These are phyloP conservation scores for Calephelis virginiensis DNA, from an alignment of 1,140 invertebrate genomes.

Conservation along the genomic window DNA sequence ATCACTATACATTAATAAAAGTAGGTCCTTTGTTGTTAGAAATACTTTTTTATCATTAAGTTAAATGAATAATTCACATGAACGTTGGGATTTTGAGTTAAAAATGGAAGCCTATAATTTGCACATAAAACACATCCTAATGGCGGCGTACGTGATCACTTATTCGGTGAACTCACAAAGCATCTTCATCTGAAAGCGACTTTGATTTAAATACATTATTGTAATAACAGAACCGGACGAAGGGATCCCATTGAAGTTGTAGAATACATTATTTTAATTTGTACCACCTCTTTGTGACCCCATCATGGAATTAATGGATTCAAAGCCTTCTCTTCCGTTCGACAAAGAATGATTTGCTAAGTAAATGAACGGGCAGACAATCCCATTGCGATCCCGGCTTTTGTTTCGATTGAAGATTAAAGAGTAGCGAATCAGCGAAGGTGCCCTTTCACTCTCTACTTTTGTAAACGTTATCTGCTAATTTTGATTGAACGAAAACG, in stretches of 20 bases:
- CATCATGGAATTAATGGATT: conserved; percentile 76
- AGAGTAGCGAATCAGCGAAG: conserved; percentile 68
- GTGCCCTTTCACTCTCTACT: conserved; percentile 58
- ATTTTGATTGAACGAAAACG: conserved; percentile 69
- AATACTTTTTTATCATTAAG: conserved; percentile 33
- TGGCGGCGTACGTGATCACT: conserved; percentile 74
- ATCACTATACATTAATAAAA: too few species aligned
- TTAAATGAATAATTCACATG: conserved; percentile 63
- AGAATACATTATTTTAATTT: conserved; percentile 78
- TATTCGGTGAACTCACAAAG: conserved; percentile 67
- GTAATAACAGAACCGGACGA: conserved; percentile 73
- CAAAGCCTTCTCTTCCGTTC: conserved; percentile 75
- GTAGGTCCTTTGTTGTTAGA: not conserved
- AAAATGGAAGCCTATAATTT: conserved; percentile 76
- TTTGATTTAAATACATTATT: conserved; percentile 78
- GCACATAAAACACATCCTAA: conserved; percentile 78
- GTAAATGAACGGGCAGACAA: conserved; percentile 76
- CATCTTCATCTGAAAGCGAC: conserved; percentile 75
- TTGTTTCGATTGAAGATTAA: conserved; percentile 76
- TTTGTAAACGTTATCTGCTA: conserved; percentile 70
- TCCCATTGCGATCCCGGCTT: conserved; percentile 69
- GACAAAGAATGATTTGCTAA: conserved; percentile 78
- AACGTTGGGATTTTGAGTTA: conserved; percentile 54
- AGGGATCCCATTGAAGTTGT: conserved; percentile 72
- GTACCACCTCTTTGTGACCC: conserved; percentile 76